Percentiles rank a stretch among this genome's conserved stretches.
Evolutionary conservation across 2,797 vertebrate genomes (phyloP).

Genomic region (Gymnothorax javanicus): DNA sequence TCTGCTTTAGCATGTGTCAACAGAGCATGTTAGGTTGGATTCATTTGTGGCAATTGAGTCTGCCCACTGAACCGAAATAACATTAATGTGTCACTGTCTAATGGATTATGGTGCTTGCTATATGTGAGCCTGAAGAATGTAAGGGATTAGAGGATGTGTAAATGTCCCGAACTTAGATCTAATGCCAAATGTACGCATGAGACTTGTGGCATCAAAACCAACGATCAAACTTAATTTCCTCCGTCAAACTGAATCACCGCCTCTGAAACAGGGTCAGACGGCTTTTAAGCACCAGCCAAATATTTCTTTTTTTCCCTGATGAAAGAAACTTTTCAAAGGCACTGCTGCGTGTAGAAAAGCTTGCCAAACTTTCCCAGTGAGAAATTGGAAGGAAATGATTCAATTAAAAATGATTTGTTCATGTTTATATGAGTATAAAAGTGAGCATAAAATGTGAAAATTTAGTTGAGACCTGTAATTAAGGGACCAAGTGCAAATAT

Average conservation of each 20-base stretch:
- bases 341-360: background rate
- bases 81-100: too few relatives aligned
- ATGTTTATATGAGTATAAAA: background rate
- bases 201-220: background rate
- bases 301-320: background rate
- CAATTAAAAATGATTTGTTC: background rate
- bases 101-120: background rate
- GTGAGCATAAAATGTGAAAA: background rate
- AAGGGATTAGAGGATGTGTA: background rate
- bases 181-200: background rate
- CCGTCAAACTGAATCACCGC: background rate
- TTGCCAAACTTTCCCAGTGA: background rate
- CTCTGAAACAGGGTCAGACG: background rate
- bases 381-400: background rate
- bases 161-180: background rate
- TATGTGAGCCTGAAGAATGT: background rate
- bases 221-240: background rate
- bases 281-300: constrained; percentile 19
- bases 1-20: too few relatives aligned
- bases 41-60: too few relatives aligned
- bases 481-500: too few relatives aligned
- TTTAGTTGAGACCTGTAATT: too few relatives aligned
- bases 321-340: background rate
- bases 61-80: too few relatives aligned
- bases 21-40: too few relatives aligned